Percentiles rank a stretch among this genome's conserved stretches.
phyloP scores from a whole-genome alignment of 2,888 invertebrate species.

The Papilio gigon region DNA sequence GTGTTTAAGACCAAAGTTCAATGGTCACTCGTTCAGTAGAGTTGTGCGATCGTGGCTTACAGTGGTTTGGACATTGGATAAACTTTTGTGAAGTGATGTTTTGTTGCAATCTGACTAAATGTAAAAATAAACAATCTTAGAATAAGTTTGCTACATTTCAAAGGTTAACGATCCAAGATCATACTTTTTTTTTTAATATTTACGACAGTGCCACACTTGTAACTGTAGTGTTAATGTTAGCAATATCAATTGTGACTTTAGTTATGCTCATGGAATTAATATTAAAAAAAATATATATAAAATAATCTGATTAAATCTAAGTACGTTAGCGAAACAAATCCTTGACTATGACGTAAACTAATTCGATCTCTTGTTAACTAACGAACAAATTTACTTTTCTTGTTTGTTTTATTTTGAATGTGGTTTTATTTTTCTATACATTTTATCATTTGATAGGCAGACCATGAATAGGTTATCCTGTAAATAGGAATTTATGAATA shows the following conservation, averaged over 20 bases:
- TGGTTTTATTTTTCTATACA: slow-evolving; percentile 10
- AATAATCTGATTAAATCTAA: slow-evolving; percentile 31
- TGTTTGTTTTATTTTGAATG: slow-evolving; percentile 10
- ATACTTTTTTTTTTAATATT: slow-evolving; percentile 28
- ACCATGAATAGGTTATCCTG: slow-evolving; percentile 4
- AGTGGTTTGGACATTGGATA: slow-evolving; percentile 25
- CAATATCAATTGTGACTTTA: slow-evolving; percentile 32
- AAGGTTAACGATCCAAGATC: slow-evolving; percentile 37
- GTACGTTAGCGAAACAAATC: slow-evolving; percentile 28
- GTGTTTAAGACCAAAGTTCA: background rate
- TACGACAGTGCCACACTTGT: slow-evolving; percentile 36
- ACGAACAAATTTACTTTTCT: slow-evolving; percentile 21
- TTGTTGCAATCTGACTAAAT: slow-evolving; percentile 35
- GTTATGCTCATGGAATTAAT: slow-evolving; percentile 32
- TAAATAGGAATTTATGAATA: background rate
- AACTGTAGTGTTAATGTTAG: slow-evolving; percentile 35
- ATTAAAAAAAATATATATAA: slow-evolving; percentile 22
- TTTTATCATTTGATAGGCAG: slow-evolving; percentile 1
- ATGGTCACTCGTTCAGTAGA: background rate
- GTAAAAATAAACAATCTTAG: slow-evolving; percentile 20
- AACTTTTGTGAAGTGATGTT: slow-evolving; percentile 34
- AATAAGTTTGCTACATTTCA: slow-evolving; percentile 34
- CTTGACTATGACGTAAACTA: background rate
- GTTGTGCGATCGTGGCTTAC: slow-evolving; percentile 16
- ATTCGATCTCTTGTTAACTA: slow-evolving; percentile 23